Evolutionary conservation across 2,113 vertebrate species (phyloP).

Genomic region (Syngnathus scovelli): DNA sequence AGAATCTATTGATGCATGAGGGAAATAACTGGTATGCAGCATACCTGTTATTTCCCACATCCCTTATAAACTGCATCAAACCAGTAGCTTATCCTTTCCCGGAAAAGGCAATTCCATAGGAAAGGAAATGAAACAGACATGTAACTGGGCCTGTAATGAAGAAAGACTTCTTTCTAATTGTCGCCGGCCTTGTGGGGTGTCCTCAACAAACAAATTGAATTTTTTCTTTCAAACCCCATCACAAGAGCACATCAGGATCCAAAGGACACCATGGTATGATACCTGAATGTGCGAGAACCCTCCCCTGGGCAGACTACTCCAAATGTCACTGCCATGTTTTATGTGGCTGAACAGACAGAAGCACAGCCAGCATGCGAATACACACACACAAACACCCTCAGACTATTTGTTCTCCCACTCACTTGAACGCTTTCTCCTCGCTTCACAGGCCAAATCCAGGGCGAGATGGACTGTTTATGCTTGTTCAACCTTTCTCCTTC

Average conservation of each 20-base stretch:
- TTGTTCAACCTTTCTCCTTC: constrained; percentile 58
- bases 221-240: constrained; percentile 48
- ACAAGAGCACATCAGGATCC: constrained; percentile 31
- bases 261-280: constrained; percentile 35
- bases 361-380: constrained; percentile 2
- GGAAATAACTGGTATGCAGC: no score
- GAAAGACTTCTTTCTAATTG: constrained; percentile 69
- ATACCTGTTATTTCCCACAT: no score
- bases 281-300: constrained; percentile 35
- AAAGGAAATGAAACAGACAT: constrained; percentile 34
- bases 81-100: no score
- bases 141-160: constrained; percentile 59
- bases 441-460: constrained; percentile 41
- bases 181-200: constrained; percentile 51
- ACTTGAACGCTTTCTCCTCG: constrained; percentile 40
- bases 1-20: no score
- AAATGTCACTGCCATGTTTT: constrained; percentile 42
- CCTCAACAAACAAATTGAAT: constrained; percentile 49
- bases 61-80: no score
- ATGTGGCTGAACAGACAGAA: constrained; percentile 34
- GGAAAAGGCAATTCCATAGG: constrained; percentile 18
- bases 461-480: constrained; percentile 37
- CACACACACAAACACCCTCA: constrained; percentile 41
- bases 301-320: constrained; percentile 33
- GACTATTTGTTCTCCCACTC: constrained; percentile 50